phyloP scores from a whole-genome alignment of 2,888 invertebrate species.

The Ichneumoninae sp. region DNA sequence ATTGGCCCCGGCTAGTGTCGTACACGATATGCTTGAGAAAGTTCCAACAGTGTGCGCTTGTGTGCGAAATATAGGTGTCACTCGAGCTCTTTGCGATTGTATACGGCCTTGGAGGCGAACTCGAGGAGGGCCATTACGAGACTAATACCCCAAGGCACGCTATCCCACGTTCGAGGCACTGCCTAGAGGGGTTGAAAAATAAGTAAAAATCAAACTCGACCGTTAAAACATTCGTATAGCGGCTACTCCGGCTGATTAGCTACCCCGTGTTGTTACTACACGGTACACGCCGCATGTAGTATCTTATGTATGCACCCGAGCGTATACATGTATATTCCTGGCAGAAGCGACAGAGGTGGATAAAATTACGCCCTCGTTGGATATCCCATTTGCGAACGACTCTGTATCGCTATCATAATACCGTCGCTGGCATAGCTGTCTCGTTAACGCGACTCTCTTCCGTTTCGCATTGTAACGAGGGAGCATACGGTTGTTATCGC shows the following conservation, averaged over 20 bases:
- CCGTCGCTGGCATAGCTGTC: slow-evolving; percentile 50
- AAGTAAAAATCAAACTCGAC: slow-evolving; percentile 78
- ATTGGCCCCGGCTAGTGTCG: slow-evolving; percentile 31
- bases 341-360: slow-evolving; percentile 71
- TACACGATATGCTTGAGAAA: slow-evolving; percentile 7
- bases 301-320: slow-evolving; percentile 27
- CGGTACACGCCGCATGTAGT: neutral
- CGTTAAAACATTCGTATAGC: slow-evolving; percentile 77
- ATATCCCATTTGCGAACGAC: slow-evolving; percentile 65
- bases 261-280: slow-evolving; percentile 35
- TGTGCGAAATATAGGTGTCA: slow-evolving; percentile 52
- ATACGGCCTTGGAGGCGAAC: slow-evolving; percentile 39
- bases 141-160: slow-evolving; percentile 66
- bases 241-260: slow-evolving; percentile 81
- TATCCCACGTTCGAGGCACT: slow-evolving; percentile 30
- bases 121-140: slow-evolving; percentile 61
- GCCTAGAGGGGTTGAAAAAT: slow-evolving; percentile 72
- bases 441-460: slow-evolving; percentile 55
- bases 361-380: slow-evolving; percentile 70
- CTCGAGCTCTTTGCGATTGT: slow-evolving; percentile 31
- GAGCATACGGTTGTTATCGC: neutral
- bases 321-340: slow-evolving; percentile 58
- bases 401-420: slow-evolving; percentile 59
- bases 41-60: neutral
- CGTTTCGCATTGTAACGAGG: slow-evolving; percentile 56